Evolutionary conservation across 2,888 invertebrate species (phyloP), one percentile per base, ranked within the genome.

Genomic region (Leucophenga maculata): DNA sequence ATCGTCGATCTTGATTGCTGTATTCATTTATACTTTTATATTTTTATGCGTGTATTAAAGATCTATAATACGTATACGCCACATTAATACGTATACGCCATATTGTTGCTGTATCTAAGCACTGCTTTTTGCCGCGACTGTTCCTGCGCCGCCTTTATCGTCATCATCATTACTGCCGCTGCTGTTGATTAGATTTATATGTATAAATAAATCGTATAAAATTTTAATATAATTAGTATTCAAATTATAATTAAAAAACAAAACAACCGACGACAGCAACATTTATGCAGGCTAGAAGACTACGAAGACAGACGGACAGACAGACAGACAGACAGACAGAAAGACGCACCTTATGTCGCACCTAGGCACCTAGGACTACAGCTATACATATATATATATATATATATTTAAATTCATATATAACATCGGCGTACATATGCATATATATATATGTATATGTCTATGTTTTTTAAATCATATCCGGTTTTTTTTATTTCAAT

Each of bases 201-300:
- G 52, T 65, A 52, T 65, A 54, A 65, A 65, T 39, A 68, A 66
- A 68, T 64, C 73, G 72, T 39, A 74, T 74, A 74, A 72, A 75
- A 74, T 69, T 74, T 75, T 70, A 75, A 72, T 74, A 70, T 67
- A 75, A 74, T 75, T 75, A 75, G 74, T 75, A 73, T 64, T 67
- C 50, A 62, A 68, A 64, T 57, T 73, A 73, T 73, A 73, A 73
- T 73, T 72, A 70, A 73, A 69, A 60, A 67, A 11, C 54, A 60
- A 72, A 72, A 72, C 66, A 20, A 52, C 20, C 52, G 20, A 52
- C 16, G 52, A 52, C 52, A 52, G 20, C 52, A 52, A 52, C 52
- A 20, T 52, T 52, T 52, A 18, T 52, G 52, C 14, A 9, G 39
- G 39, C 39, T 39, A 11, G 39, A 39, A 39, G 39, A 8, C 39